A percentile compares a stretch with the other conserved stretches of the same genome.
Evolutionary conservation across 2,888 invertebrate species (phyloP).

Genomic region (Mythimna impura): DNA sequence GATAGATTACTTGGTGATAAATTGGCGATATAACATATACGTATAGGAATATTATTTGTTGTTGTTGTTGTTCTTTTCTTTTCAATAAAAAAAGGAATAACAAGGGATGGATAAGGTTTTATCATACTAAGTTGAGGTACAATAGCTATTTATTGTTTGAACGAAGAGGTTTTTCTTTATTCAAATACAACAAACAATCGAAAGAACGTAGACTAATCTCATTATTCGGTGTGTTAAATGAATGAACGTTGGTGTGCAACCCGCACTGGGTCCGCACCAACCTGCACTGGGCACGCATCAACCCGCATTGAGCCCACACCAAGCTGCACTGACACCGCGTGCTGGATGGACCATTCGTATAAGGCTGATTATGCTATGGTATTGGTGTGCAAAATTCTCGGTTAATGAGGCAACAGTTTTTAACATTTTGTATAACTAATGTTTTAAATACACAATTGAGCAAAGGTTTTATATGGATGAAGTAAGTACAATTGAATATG

Average conservation of each 20-base stretch:
- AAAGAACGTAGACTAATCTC: too few relatives aligned
- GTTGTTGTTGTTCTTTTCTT: conserved; percentile 12
- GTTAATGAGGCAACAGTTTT: neutral
- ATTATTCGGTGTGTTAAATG: too few relatives aligned
- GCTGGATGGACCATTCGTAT: too few relatives aligned
- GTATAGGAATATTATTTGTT: conserved; percentile 7
- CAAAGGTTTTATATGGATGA: conserved; percentile 26
- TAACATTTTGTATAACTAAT: conserved; percentile 7
- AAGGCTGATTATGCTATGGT: too few relatives aligned
- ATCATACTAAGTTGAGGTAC: neutral
- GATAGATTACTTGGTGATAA: neutral
- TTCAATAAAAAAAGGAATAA: neutral
- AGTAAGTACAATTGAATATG: conserved; percentile 49
- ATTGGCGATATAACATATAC: neutral
- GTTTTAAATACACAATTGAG: conserved; percentile 39
- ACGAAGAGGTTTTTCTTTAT: too few relatives aligned
- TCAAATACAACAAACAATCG: too few relatives aligned
- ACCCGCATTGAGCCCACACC: too few relatives aligned
- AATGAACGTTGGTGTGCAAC: too few relatives aligned
- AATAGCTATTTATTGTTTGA: too few relatives aligned
- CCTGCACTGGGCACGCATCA: too few relatives aligned
- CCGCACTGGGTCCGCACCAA: too few relatives aligned
- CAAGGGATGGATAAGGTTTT: neutral
- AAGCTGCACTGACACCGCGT: too few relatives aligned
- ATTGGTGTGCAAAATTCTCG: neutral